Evolutionary conservation across 2,113 vertebrate species (phyloP).

Genomic region (Pongo abelii): DNA sequence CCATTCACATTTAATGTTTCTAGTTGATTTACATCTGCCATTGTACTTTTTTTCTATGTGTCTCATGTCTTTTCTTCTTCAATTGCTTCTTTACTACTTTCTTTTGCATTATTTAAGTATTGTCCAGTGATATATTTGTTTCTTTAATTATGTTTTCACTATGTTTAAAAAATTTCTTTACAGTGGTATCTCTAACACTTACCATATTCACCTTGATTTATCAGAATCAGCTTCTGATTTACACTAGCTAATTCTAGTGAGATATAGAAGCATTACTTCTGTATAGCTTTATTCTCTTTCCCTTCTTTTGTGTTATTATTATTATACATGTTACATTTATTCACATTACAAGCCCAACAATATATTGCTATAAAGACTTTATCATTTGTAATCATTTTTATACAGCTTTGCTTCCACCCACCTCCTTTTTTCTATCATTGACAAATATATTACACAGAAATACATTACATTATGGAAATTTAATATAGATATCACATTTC

Average conservation of each 20-base stretch:
- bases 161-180: not conserved
- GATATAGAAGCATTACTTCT: not conserved
- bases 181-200: not conserved
- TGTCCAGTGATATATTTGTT: not conserved
- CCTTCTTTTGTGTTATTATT: not conserved
- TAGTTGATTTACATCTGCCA: not conserved
- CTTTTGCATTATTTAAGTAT: not conserved
- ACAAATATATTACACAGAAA: not conserved
- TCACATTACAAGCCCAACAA: not conserved
- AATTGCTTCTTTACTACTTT: not conserved
- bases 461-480: not conserved
- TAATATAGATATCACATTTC: not conserved
- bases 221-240: not conserved
- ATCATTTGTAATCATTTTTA: not conserved
- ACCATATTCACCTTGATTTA: not conserved
- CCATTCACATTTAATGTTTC: not conserved
- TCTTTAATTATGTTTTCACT: not conserved
- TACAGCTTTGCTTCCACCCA: not conserved
- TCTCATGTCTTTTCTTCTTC: not conserved
- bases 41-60: not conserved
- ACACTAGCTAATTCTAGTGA: not conserved
- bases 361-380: not conserved
- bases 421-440: not conserved
- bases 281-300: not conserved
- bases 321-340: not conserved